Conservation (phyloP, 2,113 vertebrate genomes). For the Corythaixoides concolor region DNA sequence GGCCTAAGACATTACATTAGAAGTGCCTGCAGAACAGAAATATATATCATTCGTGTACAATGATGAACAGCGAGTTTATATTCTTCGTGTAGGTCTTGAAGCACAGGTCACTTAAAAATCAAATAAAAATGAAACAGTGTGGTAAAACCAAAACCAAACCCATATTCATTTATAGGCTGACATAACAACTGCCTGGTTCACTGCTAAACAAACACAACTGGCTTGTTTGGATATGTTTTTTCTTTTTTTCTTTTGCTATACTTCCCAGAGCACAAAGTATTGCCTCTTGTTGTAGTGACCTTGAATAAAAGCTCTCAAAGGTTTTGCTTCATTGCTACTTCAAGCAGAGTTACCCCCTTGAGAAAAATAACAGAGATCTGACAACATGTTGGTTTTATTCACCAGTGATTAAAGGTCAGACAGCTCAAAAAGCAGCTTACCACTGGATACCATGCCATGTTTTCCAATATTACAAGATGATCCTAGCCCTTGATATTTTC, state of each 20-base stretch:
- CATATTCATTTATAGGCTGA: not conserved
- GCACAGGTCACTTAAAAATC: not conserved
- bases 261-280: not conserved
- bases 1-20: not conserved
- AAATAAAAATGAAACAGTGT: not conserved
- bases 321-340: conserved; percentile 31
- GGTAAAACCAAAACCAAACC: not conserved
- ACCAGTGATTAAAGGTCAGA: conserved; percentile 50
- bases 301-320: conserved; percentile 13
- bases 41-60: not conserved
- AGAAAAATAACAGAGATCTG: conserved; percentile 19
- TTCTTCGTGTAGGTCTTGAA: not conserved
- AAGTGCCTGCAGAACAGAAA: not conserved
- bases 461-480: not conserved
- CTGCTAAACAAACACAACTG: not conserved
- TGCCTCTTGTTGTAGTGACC: not conserved
- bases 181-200: not conserved
- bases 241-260: not conserved
- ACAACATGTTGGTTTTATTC: conserved; percentile 17
- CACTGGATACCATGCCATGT: not conserved
- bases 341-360: not conserved
- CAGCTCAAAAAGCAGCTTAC: not conserved
- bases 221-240: not conserved
- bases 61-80: not conserved
- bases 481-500: not conserved